These are phyloP conservation scores for Pseudomyrmex flavicornis DNA, from an alignment of 1,140 invertebrate genomes.

Conservation along the genomic window DNA sequence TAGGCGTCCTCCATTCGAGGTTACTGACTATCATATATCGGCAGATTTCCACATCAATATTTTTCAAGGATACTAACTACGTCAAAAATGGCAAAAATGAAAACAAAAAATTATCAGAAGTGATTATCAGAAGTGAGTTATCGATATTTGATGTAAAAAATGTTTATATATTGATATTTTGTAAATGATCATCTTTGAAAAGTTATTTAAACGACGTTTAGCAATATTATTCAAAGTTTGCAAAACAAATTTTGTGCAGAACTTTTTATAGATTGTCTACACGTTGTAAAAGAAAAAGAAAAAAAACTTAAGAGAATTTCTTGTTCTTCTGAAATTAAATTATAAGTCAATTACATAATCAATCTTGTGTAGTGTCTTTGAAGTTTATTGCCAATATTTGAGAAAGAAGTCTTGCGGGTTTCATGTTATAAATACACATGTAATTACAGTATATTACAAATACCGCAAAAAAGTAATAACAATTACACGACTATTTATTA, in stretches of 20 bases:
- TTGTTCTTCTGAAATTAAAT: neutral
- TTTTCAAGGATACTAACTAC: neutral
- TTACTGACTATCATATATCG: constrained; percentile 33
- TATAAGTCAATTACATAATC: neutral
- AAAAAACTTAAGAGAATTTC: neutral
- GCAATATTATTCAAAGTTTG: no score
- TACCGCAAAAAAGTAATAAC: neutral
- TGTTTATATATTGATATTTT: neutral
- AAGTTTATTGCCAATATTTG: neutral
- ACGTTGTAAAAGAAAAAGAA: neutral
- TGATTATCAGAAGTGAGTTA: neutral
- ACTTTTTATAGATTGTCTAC: neutral
- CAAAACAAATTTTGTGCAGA: neutral
- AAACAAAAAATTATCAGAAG: neutral
- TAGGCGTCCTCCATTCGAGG: constrained; percentile 12
- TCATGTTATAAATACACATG: neutral
- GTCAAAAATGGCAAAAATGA: neutral
- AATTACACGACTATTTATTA: neutral
- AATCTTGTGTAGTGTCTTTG: neutral
- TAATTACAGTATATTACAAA: neutral
- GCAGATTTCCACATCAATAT: neutral
- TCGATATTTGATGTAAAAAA: neutral
- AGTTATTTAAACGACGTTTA: neutral
- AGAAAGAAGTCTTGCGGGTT: neutral
- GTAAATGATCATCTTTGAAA: neutral